Evolutionary conservation across 2,888 invertebrate species (phyloP).

Genomic region (Sclerodermus sp.): DNA sequence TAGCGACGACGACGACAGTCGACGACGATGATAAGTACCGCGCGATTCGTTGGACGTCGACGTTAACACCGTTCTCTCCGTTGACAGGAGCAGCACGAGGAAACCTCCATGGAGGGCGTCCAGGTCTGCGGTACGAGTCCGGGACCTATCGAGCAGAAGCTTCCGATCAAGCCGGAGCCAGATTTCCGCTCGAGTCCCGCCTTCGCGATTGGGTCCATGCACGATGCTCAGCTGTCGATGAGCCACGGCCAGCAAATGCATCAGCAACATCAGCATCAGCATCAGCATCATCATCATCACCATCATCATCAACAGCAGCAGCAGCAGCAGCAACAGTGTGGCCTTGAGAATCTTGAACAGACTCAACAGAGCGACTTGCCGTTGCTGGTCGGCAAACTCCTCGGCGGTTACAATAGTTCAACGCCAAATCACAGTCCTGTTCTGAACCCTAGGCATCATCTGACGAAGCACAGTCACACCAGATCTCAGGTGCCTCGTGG

Average conservation of each 20-base stretch:
- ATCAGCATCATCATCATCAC: too few relatives aligned
- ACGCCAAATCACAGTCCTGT: constrained; percentile 70
- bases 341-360: constrained; percentile 45
- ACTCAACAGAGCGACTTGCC: constrained; percentile 57
- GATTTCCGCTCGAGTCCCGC: constrained; percentile 53
- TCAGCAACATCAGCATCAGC: constrained; percentile 42
- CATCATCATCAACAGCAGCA: constrained; percentile 38
- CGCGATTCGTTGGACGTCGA: too few relatives aligned
- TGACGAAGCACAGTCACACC: constrained; percentile 54
- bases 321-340: constrained; percentile 36
- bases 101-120: constrained; percentile 59
- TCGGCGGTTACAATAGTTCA: constrained; percentile 68
- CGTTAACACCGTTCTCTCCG: too few relatives aligned
- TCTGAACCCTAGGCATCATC: constrained; percentile 56
- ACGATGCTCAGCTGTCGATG: constrained; percentile 42
- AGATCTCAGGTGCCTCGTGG: too few relatives aligned
- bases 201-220: constrained; percentile 39
- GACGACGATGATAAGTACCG: too few relatives aligned
- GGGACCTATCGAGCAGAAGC: constrained; percentile 52
- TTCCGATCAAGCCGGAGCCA: constrained; percentile 53
- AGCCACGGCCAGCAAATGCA: constrained; percentile 47
- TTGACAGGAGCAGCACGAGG: constrained; percentile 56
- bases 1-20: too few relatives aligned
- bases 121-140: constrained; percentile 55
- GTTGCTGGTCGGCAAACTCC: constrained; percentile 63